Percentiles rank a stretch among this genome's conserved stretches.
phyloP scores from a whole-genome alignment of 2,113 vertebrate genomes.

The Prinia subflava region DNA sequence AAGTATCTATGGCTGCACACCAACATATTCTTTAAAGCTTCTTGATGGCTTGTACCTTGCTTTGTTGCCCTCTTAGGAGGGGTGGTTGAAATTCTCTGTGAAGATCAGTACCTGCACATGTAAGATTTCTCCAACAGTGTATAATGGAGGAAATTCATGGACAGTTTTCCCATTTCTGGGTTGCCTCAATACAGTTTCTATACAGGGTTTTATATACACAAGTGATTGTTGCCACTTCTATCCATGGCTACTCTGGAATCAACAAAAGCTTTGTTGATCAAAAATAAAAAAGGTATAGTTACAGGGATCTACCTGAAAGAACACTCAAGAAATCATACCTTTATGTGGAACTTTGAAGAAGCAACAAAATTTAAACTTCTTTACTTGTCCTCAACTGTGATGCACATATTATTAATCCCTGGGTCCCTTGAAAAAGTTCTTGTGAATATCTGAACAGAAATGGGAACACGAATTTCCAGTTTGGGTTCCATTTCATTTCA shows the following conservation, averaged over 20 bases:
- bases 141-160: background rate
- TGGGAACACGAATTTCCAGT: background rate
- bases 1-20: background rate
- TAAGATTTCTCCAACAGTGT: background rate
- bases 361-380: background rate
- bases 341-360: background rate
- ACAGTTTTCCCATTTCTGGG: background rate
- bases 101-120: background rate
- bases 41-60: background rate
- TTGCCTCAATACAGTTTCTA: background rate
- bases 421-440: background rate
- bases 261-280: background rate
- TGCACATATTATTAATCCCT: background rate
- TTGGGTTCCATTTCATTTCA: background rate
- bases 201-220: background rate
- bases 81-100: background rate
- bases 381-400: background rate
- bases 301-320: background rate
- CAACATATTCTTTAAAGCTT: background rate
- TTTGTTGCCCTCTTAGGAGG: background rate
- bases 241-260: background rate
- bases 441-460: background rate
- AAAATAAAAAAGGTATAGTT: background rate
- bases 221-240: background rate
- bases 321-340: background rate